Conservation (phyloP, 1,140 invertebrate species). For the Epicauta chinensis region DNA sequence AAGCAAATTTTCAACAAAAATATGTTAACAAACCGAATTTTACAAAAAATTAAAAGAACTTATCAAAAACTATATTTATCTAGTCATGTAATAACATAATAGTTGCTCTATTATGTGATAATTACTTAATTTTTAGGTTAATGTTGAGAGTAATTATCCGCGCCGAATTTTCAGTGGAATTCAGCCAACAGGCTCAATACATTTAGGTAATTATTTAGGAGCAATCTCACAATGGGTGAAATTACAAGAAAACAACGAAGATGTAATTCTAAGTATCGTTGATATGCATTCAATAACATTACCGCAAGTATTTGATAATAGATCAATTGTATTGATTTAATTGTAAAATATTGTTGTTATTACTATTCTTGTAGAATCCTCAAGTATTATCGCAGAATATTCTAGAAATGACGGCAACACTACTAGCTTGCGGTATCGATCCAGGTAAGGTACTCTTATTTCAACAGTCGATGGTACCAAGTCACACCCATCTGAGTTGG, state of each 20-base stretch:
- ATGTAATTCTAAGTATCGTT: constrained; percentile 80
- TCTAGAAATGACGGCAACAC: constrained; percentile 69
- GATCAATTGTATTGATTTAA: neutral
- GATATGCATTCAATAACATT: constrained; percentile 94
- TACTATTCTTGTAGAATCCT: constrained; percentile 56
- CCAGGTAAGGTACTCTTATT: constrained; percentile 77
- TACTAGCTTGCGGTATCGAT: constrained; percentile 90
- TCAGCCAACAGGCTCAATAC: constrained; percentile 90
- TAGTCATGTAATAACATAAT: no score
- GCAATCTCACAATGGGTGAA: constrained; percentile 82
- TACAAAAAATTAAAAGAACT: no score
- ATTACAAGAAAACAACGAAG: constrained; percentile 66
- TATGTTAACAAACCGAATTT: no score
- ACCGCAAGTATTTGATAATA: constrained; percentile 65
- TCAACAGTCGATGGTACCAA: constrained; percentile 77
- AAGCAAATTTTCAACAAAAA: no score
- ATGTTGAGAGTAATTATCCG: no score
- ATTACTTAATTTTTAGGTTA: no score
- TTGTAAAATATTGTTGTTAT: neutral
- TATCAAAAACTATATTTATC: no score
- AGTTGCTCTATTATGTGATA: no score
- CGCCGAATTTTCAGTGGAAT: constrained; percentile 83
- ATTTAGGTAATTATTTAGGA: constrained; percentile 96
- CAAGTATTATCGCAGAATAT: constrained; percentile 62
- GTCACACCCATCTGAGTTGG: constrained; percentile 88